phyloP scores from a whole-genome alignment of 2,113 vertebrate species.

The Aix galericulata region DNA sequence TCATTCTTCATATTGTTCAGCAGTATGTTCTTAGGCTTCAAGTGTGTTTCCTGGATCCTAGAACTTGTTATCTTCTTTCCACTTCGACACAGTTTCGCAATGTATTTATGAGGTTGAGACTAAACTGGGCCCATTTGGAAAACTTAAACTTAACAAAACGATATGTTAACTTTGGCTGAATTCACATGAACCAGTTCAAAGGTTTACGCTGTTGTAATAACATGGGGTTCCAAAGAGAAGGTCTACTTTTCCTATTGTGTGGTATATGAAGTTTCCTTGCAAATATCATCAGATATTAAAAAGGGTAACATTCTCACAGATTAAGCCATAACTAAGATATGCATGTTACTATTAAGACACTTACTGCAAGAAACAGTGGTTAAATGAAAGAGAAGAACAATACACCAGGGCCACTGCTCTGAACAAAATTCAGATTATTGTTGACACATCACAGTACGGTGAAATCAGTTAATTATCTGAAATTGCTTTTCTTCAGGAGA shows the following conservation, averaged over 20 bases:
- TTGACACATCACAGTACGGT: accelerated
- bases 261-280: not conserved
- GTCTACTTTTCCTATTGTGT: too few relatives aligned
- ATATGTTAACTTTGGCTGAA: conserved; percentile 51
- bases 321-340: not conserved
- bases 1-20: conserved; percentile 20
- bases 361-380: not conserved
- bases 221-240: not conserved
- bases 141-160: conserved; percentile 47
- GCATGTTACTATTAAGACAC: not conserved
- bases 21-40: conserved; percentile 44
- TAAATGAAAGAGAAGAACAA: not conserved
- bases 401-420: not conserved
- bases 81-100: conserved; percentile 52
- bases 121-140: conserved; percentile 61
- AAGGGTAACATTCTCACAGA: not conserved
- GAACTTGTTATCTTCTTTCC: conserved; percentile 67
- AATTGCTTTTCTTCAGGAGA: not conserved
- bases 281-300: not conserved
- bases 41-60: conserved; percentile 71
- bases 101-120: conserved; percentile 59
- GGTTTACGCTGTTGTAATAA: conserved; percentile 1
- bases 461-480: not conserved
- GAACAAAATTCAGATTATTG: not conserved
- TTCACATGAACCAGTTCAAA: conserved; percentile 11